Base-by-base conservation (phyloP, 2,888 invertebrate genomes). In the Erpobdella octoculata region DNA sequence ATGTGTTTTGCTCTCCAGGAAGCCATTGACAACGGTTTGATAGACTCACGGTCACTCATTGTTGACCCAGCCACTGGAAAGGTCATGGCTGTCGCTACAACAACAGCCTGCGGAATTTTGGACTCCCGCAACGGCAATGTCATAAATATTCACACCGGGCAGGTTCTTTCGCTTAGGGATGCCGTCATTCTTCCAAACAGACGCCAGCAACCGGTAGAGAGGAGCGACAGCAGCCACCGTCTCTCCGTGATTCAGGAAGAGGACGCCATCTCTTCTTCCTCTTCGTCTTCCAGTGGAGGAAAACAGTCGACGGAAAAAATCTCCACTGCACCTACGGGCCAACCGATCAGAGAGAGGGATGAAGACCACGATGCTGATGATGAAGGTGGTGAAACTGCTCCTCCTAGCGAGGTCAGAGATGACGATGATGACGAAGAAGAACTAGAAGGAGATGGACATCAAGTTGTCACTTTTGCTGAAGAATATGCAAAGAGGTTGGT, bases 141-240 rank as follows among this genome's bases (percentile, higher is more conserved):
- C 6, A 75, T 77, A 48, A 76, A 77, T 67, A 75, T 76, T 21
- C 76, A 77, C 73, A 90, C 79, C 48, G 81, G 80, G 79, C 89
- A 89, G 73, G 87, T 76, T 1, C 71, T 80, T 41, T 76, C 80
- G 12, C 77, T 82, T 61, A 77, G 78, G 58, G 80, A 74, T 25
- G 67, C 66, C 12, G 48, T 73, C 25, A 33, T 69, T 21, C 25
- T 69, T 9, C 35, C 69, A 25, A 41, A 53, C 18, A 31, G 46
- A n/a, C 58, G 15, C 0, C 5, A 21, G 25, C 46, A 31, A n/a
- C n/a, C n/a, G n/a, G n/a, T 37, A 41, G 58, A 35, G 2, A 31
- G 21, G 15, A 1, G 36, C 1, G 48, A 35, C 25, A 58, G 58
- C 2, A 53, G 46, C 4, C 38, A 69, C 33, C 53, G 69, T 8